Conservation (phyloP, 2,888 invertebrate genomes). For the Meghimatium bilineatum region DNA sequence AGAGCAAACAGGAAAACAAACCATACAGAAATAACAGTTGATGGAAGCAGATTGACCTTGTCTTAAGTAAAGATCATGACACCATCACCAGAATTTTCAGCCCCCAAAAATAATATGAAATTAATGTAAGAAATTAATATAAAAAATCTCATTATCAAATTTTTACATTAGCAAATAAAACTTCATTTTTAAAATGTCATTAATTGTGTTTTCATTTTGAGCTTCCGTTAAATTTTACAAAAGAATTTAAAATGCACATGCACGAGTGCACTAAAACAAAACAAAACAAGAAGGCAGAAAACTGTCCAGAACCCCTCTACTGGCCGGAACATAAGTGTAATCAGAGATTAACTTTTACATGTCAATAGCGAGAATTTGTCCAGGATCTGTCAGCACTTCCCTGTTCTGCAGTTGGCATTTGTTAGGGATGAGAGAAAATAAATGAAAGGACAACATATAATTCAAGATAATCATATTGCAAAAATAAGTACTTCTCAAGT, state of each 20-base stretch:
- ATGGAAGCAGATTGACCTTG: not conserved
- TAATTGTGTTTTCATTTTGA: not conserved
- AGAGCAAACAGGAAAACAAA: no score
- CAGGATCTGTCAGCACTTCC: conserved; percentile 2
- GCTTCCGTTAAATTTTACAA: not conserved
- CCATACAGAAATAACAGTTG: not conserved
- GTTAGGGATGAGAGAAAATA: not conserved
- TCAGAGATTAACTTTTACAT: conserved; percentile 5
- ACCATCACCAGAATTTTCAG: not conserved
- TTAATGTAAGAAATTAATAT: no score
- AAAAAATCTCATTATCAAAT: no score
- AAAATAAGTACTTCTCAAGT: not conserved
- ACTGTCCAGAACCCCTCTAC: not conserved
- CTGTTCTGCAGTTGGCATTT: not conserved
- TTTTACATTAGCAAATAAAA: no score
- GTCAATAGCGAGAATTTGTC: not conserved
- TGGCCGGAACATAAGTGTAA: not conserved
- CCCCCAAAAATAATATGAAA: no score
- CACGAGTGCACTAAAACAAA: not conserved
- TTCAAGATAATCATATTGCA: not conserved
- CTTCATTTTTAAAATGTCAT: not conserved
- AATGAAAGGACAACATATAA: not conserved
- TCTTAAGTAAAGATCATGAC: not conserved
- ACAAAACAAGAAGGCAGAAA: not conserved
- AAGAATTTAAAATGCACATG: not conserved